Evolutionary conservation across 1,140 invertebrate genomes (phyloP), one percentile per base, ranked within the genome.

Genomic region (Drosophila teissieri): DNA sequence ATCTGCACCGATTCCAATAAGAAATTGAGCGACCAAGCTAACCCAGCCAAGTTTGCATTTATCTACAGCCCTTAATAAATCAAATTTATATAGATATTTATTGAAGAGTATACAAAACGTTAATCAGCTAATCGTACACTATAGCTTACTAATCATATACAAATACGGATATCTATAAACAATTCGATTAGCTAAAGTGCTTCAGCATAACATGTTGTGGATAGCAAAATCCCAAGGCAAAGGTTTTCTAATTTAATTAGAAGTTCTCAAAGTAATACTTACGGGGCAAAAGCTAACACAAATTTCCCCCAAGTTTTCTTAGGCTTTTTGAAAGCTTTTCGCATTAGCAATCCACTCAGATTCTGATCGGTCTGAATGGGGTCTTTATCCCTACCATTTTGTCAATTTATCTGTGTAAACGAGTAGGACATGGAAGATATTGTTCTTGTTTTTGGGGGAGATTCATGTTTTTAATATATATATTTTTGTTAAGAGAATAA

Each of bases 21-120:
- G n/a, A 42, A 62, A 56, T 57, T 48, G 56, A 76, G 72, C 81
- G 78, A 81, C 78, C 80, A 82, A 82, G 79, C 61, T 68, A 83
- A 65, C 68, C 78, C 78, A 88, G 83, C 83, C 83, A 83, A 88
- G 86, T 88, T 77, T 88, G 83, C 83, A 88, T 88, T 88, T 88
- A 88, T 88, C 83, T 88, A 88, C 80, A 79, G 42, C 39, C 40
- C 77, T 62, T 44, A 48, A 46, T 49, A 60, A 67, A 73, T 80
- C 60, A 77, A 72, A 78, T 79, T 74, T 78, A 78, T 76, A 80
- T 39, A 70, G 58, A 86, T 88, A 89, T 88, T 88, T 88, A 88
- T 88, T 83, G 83, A 86, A 48, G 42, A 64, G 67, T 82, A 85
- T 85, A 85, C 58, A 83, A 70, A 37, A 65, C 12, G 44, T 36